phyloP scores from a whole-genome alignment of 2,888 invertebrate genomes.

The Chirona hameri region DNA sequence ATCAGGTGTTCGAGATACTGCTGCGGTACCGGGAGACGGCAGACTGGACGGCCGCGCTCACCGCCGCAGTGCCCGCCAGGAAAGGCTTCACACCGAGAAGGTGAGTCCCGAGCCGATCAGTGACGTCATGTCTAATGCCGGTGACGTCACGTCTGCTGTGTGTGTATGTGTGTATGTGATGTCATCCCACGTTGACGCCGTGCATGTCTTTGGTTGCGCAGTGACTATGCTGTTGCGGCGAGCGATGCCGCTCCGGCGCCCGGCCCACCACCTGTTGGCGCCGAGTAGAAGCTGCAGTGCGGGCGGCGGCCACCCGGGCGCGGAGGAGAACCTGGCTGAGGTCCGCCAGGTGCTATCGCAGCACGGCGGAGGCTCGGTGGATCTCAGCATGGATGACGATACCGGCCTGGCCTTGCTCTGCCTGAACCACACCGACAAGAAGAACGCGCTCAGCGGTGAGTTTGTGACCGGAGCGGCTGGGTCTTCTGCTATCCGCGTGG shows the following conservation, averaged over 20 bases:
- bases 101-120: conserved; percentile 12
- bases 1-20: conserved; percentile 47
- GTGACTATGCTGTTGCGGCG: background rate
- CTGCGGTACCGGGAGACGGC: conserved; percentile 43
- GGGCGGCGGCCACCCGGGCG: background rate
- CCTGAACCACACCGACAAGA: conserved; percentile 48
- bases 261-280: background rate
- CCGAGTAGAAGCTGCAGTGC: background rate
- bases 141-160: background rate
- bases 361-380: conserved; percentile 43
- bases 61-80: conserved; percentile 44
- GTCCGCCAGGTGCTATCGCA: background rate
- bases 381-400: conserved; percentile 46
- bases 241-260: background rate
- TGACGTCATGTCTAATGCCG: too few relatives aligned
- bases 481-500: too few relatives aligned
- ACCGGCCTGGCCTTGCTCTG: conserved; percentile 51
- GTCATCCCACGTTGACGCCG: background rate
- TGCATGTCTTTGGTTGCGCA: background rate
- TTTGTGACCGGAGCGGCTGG: too few relatives aligned
- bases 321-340: background rate
- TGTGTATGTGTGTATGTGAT: background rate
- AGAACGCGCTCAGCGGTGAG: conserved; percentile 53
- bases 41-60: conserved; percentile 45
- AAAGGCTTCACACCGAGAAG: conserved; percentile 44